Percentiles rank a stretch among this genome's conserved stretches.
These are phyloP conservation scores for Ennomos fuscantarius DNA, from an alignment of 2,888 invertebrate genomes.

Conservation along the genomic window DNA sequence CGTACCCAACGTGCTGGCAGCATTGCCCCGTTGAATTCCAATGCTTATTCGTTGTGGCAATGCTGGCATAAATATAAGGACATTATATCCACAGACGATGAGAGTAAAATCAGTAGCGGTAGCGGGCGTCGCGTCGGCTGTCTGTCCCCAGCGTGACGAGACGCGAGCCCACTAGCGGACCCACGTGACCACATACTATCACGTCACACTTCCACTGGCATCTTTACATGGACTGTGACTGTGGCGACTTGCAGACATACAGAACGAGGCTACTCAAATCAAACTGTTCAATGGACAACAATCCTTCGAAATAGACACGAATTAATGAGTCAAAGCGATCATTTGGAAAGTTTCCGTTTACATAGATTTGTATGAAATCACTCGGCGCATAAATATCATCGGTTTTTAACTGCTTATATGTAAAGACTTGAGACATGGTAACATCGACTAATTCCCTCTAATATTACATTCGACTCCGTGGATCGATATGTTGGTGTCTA, in stretches of 20 bases:
- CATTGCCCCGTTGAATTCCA: no score
- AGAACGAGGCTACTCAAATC: no score
- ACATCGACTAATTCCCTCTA: constrained; percentile 26
- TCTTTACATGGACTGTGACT: neutral
- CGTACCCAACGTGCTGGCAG: no score
- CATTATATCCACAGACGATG: constrained; percentile 72
- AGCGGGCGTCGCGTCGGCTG: constrained; percentile 87
- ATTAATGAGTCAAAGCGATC: no score
- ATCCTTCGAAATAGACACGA: no score
- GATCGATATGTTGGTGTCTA: constrained; percentile 6
- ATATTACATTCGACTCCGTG: constrained; percentile 16
- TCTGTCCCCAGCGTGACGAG: constrained; percentile 87
- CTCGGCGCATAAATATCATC: no score
- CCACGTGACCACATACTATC: neutral
- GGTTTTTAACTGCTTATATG: no score
- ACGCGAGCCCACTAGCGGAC: constrained; percentile 66
- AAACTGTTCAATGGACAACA: neutral
- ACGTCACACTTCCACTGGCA: constrained; percentile 5
- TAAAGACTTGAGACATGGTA: neutral
- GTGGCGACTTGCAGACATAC: neutral
- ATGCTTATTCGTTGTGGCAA: no score
- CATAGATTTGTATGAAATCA: no score
- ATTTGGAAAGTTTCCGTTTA: no score
- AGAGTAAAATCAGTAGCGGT: constrained; percentile 85
- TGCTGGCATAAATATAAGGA: no score